phyloP scores from a whole-genome alignment of 2,888 invertebrate species.

The Hyposoter didymator region DNA sequence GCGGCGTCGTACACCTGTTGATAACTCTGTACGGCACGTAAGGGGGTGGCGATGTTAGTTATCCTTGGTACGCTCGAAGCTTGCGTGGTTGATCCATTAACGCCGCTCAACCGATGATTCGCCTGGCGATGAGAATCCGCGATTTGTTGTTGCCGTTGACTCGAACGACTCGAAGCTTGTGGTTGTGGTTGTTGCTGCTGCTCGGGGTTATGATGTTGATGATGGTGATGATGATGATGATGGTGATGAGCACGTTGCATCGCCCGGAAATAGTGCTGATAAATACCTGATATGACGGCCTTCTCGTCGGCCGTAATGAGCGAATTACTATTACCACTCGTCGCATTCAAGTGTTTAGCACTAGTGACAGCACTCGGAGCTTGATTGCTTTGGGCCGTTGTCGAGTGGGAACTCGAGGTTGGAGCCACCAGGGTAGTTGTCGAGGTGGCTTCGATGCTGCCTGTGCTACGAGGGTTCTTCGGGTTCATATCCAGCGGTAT shows the following conservation, averaged over 20 bases:
- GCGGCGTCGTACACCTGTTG: conserved; percentile 67
- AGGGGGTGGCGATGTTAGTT: conserved; percentile 57
- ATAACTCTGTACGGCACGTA: conserved; percentile 62
- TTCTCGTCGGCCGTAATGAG: conserved; percentile 79
- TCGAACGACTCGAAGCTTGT: conserved; percentile 66
- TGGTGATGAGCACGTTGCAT: conserved; percentile 79
- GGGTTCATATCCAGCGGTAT: conserved; percentile 72
- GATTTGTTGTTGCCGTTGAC: conserved; percentile 70
- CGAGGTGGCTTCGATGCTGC: conserved; percentile 72
- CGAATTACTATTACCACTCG: conserved; percentile 65
- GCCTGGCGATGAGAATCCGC: conserved; percentile 74
- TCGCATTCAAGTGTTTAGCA: conserved; percentile 50
- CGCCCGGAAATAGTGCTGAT: conserved; percentile 81
- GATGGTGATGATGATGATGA: conserved; percentile 68
- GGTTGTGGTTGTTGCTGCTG: conserved; percentile 69
- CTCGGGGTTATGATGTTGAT: conserved; percentile 70
- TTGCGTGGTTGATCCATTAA: conserved; percentile 72
- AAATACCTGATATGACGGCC: conserved; percentile 81
- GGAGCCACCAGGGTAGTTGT: conserved; percentile 58
- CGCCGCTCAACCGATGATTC: conserved; percentile 67
- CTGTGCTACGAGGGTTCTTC: conserved; percentile 64
- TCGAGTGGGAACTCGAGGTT: conserved; percentile 46
- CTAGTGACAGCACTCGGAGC: conserved; percentile 39
- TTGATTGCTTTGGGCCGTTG: conserved; percentile 63
- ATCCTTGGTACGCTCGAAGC: conserved; percentile 57